Evolutionary conservation across 2,113 vertebrate genomes (phyloP), one percentile per base, ranked within the genome.

Genomic region (Apteryx owenii): DNA sequence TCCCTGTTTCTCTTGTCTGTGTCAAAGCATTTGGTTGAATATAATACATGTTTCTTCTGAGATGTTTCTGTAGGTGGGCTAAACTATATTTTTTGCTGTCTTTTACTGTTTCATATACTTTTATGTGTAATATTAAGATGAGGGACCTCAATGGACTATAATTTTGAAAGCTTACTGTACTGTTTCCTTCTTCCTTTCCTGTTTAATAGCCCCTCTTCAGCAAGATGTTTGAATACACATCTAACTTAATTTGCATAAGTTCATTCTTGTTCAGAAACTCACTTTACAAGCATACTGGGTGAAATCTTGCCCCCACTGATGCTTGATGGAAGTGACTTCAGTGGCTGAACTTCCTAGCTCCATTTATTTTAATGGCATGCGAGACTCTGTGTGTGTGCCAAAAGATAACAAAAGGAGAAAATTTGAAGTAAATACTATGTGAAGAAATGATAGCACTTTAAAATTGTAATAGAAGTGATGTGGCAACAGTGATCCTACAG

Each of bases 21-120:
- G 8, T 50, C 2, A 0, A 36, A 73, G 53, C 15, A 7, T 10
- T 3, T 9, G 7, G 4, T 33, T 56, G 8, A 42, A 9, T 8
- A 33, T 6, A 18, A 50, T 15, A 7, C 3, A 5, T 7, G 7
- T 46, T 46, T 46, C 17, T 78, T 87, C 22, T 10, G 66, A 70
- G 13, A 3, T 81, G 9, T 75, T 79, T 66, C 33, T 56, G 61
- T 58, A 31, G 11, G 1, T 53, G 5, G 5, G 29, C 13, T 22
- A 40, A 56, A 5, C 48, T 48, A 1, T 56, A 15, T 18, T 28
- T 81, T 62, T 88, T 64, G 14, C 26, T 29, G 9, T 23, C 5
- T 54, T 42, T 66, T 12, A 26, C 40, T 58, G 2, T 42, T 93
- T 85, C 53, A 3, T 54, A 3, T 36, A 7, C 26, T 70, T 78